phyloP scores from a whole-genome alignment of 2,797 vertebrate species.

The Manis pentadactyla region DNA sequence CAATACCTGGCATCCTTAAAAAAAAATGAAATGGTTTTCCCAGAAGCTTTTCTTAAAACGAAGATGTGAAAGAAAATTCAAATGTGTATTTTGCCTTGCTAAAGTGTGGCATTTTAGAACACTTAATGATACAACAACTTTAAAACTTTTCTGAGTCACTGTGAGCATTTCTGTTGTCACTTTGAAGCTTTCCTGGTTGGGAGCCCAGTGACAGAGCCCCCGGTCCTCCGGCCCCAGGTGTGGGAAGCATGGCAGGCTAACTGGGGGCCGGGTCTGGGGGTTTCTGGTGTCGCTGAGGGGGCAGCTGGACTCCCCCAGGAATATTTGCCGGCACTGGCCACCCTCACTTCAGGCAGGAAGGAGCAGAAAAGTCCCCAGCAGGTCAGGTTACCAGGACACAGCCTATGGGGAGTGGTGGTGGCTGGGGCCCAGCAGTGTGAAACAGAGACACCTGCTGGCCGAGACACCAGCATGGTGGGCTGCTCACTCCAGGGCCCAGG shows the following conservation, averaged over 20 bases:
- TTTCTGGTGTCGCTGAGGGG: rapidly evolving
- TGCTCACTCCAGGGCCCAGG: background rate
- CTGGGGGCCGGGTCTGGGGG: background rate
- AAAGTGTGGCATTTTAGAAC: background rate
- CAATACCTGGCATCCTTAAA: background rate
- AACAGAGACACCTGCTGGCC: constrained; percentile 86
- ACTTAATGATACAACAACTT: background rate
- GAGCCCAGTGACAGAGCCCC: no score
- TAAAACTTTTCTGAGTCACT: background rate
- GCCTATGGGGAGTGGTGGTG: background rate
- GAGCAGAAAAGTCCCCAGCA: rapidly evolving
- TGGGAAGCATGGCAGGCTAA: no score
- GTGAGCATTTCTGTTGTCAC: rapidly evolving
- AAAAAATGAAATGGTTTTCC: background rate
- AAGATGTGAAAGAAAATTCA: background rate
- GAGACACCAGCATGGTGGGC: background rate
- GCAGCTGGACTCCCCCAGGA: rapidly evolving
- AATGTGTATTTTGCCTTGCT: background rate
- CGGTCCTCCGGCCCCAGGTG: no score
- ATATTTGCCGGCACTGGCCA: rapidly evolving
- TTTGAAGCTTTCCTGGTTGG: background rate
- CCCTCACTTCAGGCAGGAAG: no score
- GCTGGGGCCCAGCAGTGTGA: constrained; percentile 60
- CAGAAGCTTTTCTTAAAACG: background rate
- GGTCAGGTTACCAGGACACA: background rate